Base-by-base conservation (phyloP, 1,140 invertebrate species). In the Euwallacea similis region DNA sequence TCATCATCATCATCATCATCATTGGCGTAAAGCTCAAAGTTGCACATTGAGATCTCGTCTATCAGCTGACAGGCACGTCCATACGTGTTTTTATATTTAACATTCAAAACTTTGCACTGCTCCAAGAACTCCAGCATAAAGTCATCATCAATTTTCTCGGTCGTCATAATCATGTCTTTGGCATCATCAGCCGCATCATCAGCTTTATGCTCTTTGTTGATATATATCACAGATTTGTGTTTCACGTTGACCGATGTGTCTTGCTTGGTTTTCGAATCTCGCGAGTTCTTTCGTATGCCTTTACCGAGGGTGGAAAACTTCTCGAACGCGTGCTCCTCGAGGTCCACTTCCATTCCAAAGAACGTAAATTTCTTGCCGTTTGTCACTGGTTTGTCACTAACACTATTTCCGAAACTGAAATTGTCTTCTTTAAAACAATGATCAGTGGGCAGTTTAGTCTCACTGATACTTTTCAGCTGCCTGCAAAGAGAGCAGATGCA, bases 71-170 rank as follows among this genome's bases (percentile, higher is more conserved):
- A 84, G 41, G 88, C 88, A 60, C 84, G 83, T 73, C 86, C 83
- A 77, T 85, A 89, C 74, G 87, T 89, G 71, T 87, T 86, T 80
- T 88, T 86, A 77, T 88, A 88, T 79, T 86, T 83, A 33, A 89
- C 85, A 73, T 88, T 85, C 70, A 89, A 83, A 75, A 88, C 85
- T 72, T 87, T 87, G 78, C 87, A 86, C 68, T 85, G 80, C 59
- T 79, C 76, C 59, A 78, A 73, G 42, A 77, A 78, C 69, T 79
- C 78, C 56, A 78, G 74, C 61, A 59, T 75, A 67, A 79, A 79
- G 7, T 73, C 73, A 11, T 77, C 76, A 46, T 81, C 78, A 8
- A 79, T 73, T 55, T 66, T 70, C 69, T 81, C 78, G 47, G 73
- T 79, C 21, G 71, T 75, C 53, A 70, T 71, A 8, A 76, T 74